Evolutionary conservation across 2,888 invertebrate species (phyloP).

Genomic region (Bombylius discolor): DNA sequence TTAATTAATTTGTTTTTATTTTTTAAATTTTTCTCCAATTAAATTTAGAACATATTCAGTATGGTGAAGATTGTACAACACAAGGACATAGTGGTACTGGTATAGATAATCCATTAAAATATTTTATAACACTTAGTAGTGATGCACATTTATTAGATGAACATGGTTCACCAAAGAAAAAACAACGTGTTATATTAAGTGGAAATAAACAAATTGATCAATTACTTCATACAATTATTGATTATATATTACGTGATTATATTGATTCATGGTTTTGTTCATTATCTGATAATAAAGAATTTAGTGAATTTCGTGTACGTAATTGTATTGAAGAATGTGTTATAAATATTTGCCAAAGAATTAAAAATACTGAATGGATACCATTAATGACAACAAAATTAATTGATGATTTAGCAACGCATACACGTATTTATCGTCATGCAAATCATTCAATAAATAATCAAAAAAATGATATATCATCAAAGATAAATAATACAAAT

Average conservation of each 20-base stretch:
- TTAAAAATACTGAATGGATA: slow-evolving; percentile 16
- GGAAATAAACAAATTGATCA: slow-evolving; percentile 17
- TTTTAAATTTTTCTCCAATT: background rate
- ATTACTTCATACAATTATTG: slow-evolving; percentile 16
- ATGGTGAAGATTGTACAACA: slow-evolving; percentile 6
- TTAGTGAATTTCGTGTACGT: slow-evolving; percentile 16
- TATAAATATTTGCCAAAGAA: slow-evolving; percentile 15
- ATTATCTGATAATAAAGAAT: slow-evolving; percentile 17
- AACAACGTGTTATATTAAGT: slow-evolving; percentile 15
- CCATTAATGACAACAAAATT: slow-evolving; percentile 17
- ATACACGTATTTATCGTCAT: slow-evolving; percentile 15
- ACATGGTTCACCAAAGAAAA: slow-evolving; percentile 29
- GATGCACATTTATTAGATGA: slow-evolving; percentile 29
- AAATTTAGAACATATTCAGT: slow-evolving; percentile 1
- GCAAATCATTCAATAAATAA: slow-evolving; percentile 13
- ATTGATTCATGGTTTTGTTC: slow-evolving; percentile 18
- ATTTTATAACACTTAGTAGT: slow-evolving; percentile 5
- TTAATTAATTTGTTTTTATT: background rate
- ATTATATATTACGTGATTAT: slow-evolving; percentile 17
- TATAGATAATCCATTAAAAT: slow-evolving; percentile 14
- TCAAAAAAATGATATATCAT: slow-evolving; percentile 13
- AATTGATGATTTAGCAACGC: slow-evolving; percentile 17
- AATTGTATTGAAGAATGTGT: slow-evolving; percentile 17
- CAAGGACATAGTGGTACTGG: too few relatives aligned
- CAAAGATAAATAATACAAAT: slow-evolving; percentile 19